Conservation (phyloP, 2,888 invertebrate species). For the Rhamphomyia laevipes region DNA sequence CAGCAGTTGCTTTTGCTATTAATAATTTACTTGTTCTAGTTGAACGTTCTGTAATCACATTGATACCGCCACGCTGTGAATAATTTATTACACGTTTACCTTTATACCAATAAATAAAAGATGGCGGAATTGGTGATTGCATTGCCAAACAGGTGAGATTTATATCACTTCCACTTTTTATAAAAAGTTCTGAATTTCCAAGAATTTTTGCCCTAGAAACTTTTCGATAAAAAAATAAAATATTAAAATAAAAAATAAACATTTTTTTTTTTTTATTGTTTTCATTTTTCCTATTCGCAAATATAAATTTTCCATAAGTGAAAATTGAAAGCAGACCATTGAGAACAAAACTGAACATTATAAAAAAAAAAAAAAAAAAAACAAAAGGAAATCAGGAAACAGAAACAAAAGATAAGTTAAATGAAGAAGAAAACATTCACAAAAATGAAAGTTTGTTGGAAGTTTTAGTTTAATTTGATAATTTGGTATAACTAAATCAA, state of each 20-base stretch:
- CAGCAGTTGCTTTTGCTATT: constrained; percentile 72
- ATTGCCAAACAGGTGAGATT: constrained; percentile 83
- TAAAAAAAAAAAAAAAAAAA: too few relatives aligned
- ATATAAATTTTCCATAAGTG: too few relatives aligned
- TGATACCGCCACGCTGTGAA: constrained; percentile 76
- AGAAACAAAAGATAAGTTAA: too few relatives aligned
- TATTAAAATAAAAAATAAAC: not conserved
- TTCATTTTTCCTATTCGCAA: too few relatives aligned
- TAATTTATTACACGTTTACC: constrained; percentile 76
- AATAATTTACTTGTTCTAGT: constrained; percentile 76
- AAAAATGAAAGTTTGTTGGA: too few relatives aligned
- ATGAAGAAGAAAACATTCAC: too few relatives aligned
- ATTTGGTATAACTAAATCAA: too few relatives aligned
- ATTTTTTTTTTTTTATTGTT: too few relatives aligned
- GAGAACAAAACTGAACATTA: too few relatives aligned
- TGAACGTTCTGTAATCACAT: constrained; percentile 78
- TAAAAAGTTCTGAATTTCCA: constrained; percentile 77
- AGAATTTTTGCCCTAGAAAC: constrained; percentile 84
- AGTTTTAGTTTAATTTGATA: too few relatives aligned
- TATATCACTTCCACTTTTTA: constrained; percentile 85
- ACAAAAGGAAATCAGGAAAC: too few relatives aligned
- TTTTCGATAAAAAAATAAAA: constrained; percentile 31
- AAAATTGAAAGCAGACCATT: too few relatives aligned
- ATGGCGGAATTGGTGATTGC: constrained; percentile 55
- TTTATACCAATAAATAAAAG: constrained; percentile 79